A percentile compares a stretch with the other conserved stretches of the same genome.
Conservation (phyloP, 2,797 vertebrate species). For the Botia almorhae region DNA sequence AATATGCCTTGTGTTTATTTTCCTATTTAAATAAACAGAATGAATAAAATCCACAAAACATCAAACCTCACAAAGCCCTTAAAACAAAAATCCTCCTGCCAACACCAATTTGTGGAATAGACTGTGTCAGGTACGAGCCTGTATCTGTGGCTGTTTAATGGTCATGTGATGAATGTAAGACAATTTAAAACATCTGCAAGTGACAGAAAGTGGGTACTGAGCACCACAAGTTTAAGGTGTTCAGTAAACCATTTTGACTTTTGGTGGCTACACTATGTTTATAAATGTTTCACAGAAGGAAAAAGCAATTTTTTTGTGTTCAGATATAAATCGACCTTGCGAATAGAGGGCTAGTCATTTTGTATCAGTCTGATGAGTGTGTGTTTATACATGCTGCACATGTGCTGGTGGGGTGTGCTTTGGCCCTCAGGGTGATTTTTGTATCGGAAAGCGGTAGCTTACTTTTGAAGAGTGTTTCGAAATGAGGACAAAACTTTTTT, state of each 20-base stretch:
- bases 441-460: constrained; percentile 12
- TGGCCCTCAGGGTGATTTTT: constrained; percentile 3
- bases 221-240: constrained; percentile 66
- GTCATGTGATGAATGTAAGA: constrained; percentile 49
- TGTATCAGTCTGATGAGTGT: constrained; percentile 73
- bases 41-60: constrained; percentile 39
- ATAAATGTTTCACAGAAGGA: constrained; percentile 68
- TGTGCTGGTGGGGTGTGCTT: constrained; percentile 48
- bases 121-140: constrained; percentile 47
- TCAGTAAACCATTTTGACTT: constrained; percentile 71
- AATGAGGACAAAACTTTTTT: constrained; percentile 13
- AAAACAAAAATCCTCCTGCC: constrained; percentile 36
- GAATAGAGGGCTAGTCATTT: constrained; percentile 69
- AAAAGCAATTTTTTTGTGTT: constrained; percentile 75
- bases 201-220: constrained; percentile 43
- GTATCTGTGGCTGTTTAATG: not conserved
- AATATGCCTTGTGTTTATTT: constrained; percentile 13
- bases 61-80: constrained; percentile 54
- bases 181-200: constrained; percentile 37
- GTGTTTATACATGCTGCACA: constrained; percentile 72
- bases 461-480: not conserved
- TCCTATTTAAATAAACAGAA: constrained; percentile 23
- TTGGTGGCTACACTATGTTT: constrained; percentile 68
- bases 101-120: constrained; percentile 42
- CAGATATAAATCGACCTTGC: constrained; percentile 67